A percentile compares a stretch with the other conserved stretches of the same genome.
These are phyloP conservation scores for Patiria miniata DNA, from an alignment of 35 echinoderm and acorn worm species.

Conservation along the genomic window DNA sequence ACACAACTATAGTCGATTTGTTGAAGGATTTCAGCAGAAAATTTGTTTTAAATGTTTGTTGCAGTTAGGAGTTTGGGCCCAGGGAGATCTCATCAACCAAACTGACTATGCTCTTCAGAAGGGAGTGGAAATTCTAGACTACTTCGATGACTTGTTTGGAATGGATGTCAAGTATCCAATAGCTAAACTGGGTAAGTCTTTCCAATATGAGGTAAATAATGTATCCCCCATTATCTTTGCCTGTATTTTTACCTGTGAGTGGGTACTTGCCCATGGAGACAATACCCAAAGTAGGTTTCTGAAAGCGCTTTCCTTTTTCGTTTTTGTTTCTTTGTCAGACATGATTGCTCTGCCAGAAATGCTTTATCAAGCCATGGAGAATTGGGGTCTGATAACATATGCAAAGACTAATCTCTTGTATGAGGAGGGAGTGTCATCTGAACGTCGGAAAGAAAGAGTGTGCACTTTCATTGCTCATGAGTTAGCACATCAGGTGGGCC, in stretches of 20 bases:
- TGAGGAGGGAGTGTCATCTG: constrained; percentile 73
- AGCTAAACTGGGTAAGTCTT: constrained; percentile 55
- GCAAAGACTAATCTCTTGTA: constrained; percentile 70
- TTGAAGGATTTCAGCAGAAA: too few relatives aligned
- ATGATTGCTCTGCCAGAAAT: constrained; percentile 91
- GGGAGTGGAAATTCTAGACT: constrained; percentile 50
- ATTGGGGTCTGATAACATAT: constrained; percentile 95
- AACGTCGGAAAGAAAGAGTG: constrained; percentile 66
- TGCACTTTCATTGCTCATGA: constrained; percentile 83
- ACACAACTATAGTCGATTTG: too few relatives aligned
- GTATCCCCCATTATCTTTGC: too few relatives aligned
- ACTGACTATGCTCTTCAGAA: constrained; percentile 52
- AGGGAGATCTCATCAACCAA: constrained; percentile 21
- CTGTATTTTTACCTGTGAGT: too few relatives aligned
- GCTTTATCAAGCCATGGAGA: constrained; percentile 86
- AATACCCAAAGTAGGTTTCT: too few relatives aligned
- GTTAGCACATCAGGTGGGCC: constrained; percentile 81
- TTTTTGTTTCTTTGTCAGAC: constrained; percentile 55
- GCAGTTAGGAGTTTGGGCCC: constrained; percentile 53
- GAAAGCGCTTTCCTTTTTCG: not conserved
- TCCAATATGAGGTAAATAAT: not conserved
- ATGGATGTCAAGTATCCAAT: constrained; percentile 46
- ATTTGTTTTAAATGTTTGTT: too few relatives aligned
- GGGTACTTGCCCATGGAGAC: too few relatives aligned
- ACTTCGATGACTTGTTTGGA: constrained; percentile 54